phyloP scores from a whole-genome alignment of 2,113 vertebrate genomes.

The Greenwoodochromis staneri region DNA sequence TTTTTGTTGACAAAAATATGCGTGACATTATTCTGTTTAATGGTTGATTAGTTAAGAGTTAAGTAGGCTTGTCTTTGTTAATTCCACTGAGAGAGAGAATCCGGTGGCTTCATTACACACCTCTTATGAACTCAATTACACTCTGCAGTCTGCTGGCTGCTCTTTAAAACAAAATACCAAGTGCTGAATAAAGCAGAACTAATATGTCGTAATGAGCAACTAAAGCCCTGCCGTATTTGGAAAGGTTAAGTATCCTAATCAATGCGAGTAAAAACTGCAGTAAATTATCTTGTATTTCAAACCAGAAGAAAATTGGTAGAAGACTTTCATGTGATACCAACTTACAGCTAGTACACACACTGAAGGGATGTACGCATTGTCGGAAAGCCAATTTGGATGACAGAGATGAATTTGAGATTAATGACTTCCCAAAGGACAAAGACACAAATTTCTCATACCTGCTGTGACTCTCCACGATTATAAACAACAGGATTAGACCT shows the following conservation, averaged over 20 bases:
- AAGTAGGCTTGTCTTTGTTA: neutral
- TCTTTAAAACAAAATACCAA: slow-evolving; percentile 30
- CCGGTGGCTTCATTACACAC: slow-evolving; percentile 1
- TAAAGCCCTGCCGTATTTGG: neutral
- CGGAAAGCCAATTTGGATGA: neutral
- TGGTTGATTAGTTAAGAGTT: neutral
- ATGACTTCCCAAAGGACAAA: slow-evolving; percentile 7
- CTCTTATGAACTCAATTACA: slow-evolving; percentile 23
- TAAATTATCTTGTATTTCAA: neutral
- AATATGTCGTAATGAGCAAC: slow-evolving; percentile 19
- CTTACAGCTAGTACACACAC: neutral
- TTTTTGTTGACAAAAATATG: neutral
- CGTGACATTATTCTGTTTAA: neutral
- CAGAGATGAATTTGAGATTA: slow-evolving; percentile 10
- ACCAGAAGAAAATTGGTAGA: neutral
- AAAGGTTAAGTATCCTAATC: slow-evolving; percentile 58
- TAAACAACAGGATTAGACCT: slow-evolving; percentile 42
- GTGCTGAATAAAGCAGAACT: neutral
- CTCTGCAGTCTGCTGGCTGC: neutral
- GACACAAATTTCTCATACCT: slow-evolving; percentile 15
- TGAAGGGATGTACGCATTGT: neutral
- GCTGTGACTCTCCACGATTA: slow-evolving; percentile 12
- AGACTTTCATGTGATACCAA: neutral
- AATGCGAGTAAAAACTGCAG: slow-evolving; percentile 3
- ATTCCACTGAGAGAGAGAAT: neutral